A percentile compares a stretch with the other conserved stretches of the same genome.
These are phyloP conservation scores for Creontiades dilutus DNA, from an alignment of 2,888 invertebrate genomes.

Conservation along the genomic window DNA sequence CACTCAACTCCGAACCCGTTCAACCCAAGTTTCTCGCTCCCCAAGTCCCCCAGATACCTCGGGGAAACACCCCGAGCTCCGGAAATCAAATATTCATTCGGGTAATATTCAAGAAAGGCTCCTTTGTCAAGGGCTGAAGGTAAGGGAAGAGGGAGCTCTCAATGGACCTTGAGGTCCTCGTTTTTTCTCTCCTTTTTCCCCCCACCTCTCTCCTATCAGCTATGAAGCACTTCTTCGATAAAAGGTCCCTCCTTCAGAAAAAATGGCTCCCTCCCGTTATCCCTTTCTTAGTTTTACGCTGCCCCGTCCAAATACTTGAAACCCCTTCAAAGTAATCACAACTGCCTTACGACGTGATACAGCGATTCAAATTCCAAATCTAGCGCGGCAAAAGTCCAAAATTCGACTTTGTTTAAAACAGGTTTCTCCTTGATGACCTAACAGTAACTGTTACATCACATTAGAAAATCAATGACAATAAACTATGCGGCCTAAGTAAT, in stretches of 20 bases:
- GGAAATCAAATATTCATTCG: conserved; percentile 46
- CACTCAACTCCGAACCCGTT: background rate
- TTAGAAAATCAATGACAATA: too few relatives aligned
- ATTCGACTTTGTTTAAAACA: too few relatives aligned
- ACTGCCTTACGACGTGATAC: too few relatives aligned
- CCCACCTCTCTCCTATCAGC: background rate
- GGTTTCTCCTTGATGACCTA: too few relatives aligned
- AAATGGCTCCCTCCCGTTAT: background rate
- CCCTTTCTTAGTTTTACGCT: background rate
- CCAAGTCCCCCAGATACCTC: background rate
- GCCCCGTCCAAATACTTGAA: background rate
- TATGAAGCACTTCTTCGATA: conserved; percentile 16
- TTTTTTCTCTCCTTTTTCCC: background rate
- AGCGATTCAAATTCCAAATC: too few relatives aligned
- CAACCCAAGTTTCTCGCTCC: background rate
- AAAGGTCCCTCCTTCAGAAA: conserved; percentile 10
- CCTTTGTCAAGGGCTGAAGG: conserved; percentile 8
- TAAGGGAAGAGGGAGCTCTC: background rate
- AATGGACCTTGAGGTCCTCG: conserved; percentile 23
- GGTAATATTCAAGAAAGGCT: conserved; percentile 41
- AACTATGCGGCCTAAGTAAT: too few relatives aligned
- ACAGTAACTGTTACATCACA: too few relatives aligned
- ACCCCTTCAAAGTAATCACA: background rate
- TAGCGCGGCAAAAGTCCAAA: too few relatives aligned
- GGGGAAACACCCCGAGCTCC: background rate